Base-by-base conservation (phyloP, 2,113 vertebrate genomes). In the Haliaeetus leucogaster region DNA sequence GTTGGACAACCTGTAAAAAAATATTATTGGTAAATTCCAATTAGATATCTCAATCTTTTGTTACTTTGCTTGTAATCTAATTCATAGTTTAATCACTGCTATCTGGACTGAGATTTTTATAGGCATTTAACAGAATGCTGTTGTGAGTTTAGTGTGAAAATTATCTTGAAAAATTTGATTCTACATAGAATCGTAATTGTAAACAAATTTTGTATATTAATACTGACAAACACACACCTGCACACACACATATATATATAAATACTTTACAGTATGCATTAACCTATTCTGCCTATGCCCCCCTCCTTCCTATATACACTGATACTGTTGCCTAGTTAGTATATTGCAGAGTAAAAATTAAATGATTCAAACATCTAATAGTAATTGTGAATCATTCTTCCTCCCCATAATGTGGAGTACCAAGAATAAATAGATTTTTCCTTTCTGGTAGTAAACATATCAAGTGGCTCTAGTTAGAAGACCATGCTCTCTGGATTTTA, bases 401-500 rank as follows among this genome's bases (percentile, higher is more conserved):
- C 32, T 95, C 30, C 86, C 66, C 45, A 21, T 83, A 38, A 42
- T n/a, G 48, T 92, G 88, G 80, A 86, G 23, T 85, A 55, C 9
- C 7, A 83, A 90, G 38, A 81, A 38, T 52, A 92, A 91, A 90
- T 70, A 19, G 2, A 65, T 87, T 95, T 97, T 90, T 34, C 42
- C 30, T 42, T 78, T 74, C 53, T 80, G 81, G 78, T 90, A 48
- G 47, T 62, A 94, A 74, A 93, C 71, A 27, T 29, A 73, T 45
- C 20, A 55, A 56, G 45, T 53, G 68, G 89, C 77, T 94, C 66
- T 92, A 83, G 47, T 83, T 92, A 71, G 90, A 92, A 95, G 66
- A 74, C 14, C 36, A n/a, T 50, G 76, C 77, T 86, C 83, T 63
- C 86, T 85, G 78, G 78, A 80, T 95, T 95, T 77, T 85, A 95